Evolutionary conservation across 1,140 invertebrate species (phyloP), one percentile per base, ranked within the genome.

Genomic region (Eulimnadia texana): DNA sequence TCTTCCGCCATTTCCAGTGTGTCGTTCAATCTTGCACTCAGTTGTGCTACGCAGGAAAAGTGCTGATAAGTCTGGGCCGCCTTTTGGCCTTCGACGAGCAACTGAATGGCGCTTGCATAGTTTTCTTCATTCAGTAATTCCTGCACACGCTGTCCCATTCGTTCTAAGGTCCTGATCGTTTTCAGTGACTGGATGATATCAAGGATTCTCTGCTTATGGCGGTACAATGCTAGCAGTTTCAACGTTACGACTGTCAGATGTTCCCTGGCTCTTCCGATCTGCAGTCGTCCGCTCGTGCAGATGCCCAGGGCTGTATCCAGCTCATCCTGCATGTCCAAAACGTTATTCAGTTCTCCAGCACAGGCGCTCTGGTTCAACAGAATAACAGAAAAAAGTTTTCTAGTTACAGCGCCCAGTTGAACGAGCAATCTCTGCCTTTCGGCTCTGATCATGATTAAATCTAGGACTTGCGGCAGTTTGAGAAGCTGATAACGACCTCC

Each of bases 1-100:
- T 93, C 89, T 72, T 97, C 93, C 0, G 90, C 90, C 75, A 90
- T 82, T 63, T 88, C 86, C 53, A 97, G 74, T 0, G 89, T 95
- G 70, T 96, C 93, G 72, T 94, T 88, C 0, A 98, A 73, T 69
- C 95, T 89, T 64, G 80, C 81, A 51, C 81, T 82, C n/a, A 94
- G 71, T 58, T 91, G 88, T 57, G 86, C 83, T 49, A 94, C 86
- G 67, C 90, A 94, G 25, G 79, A 80, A 67, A 89, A 94, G 71
- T 93, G 85, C 67, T 83, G 84, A 66, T 89, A 89, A 33, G 79
- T 82, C 0, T 80, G 77, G 0, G 91, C 88, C 3, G 84, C 87
- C 71, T 84, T 86, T 70, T 90, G 87, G 68, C 91, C 94, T 72
- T 93, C 88, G 24, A 93, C 71, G 55, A 94, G 80, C 24, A 97